phyloP scores from a whole-genome alignment of 2,888 invertebrate genomes.

The Cephus pygmeus region DNA sequence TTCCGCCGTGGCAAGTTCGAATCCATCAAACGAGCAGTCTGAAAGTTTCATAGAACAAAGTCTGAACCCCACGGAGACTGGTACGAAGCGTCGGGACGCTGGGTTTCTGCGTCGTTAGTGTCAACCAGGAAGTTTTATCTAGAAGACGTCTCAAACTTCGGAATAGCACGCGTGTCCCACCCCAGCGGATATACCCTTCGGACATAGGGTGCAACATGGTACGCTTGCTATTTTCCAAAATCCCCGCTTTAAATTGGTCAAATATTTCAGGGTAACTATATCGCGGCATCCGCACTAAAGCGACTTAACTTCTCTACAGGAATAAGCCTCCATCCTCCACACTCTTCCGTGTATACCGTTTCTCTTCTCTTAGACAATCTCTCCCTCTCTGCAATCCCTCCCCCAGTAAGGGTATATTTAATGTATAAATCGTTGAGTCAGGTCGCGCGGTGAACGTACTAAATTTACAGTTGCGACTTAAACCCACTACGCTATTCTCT shows the following conservation, averaged over 20 bases:
- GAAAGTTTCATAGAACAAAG: neutral
- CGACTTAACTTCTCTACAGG: neutral
- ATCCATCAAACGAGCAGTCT: neutral
- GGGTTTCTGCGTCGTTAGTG: neutral
- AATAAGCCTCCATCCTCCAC: neutral
- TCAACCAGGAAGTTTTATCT: neutral
- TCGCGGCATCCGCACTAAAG: neutral
- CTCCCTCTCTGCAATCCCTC: neutral
- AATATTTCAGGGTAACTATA: neutral
- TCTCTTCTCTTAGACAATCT: neutral
- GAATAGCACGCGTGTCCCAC: neutral
- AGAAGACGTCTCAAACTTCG: neutral
- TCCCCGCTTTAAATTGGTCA: constrained; percentile 12
- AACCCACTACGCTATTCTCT: neutral
- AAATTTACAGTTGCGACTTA: constrained; percentile 24
- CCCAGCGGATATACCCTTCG: neutral
- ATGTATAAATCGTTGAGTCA: constrained; percentile 16
- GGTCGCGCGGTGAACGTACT: constrained; percentile 8
- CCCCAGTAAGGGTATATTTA: constrained; percentile 6
- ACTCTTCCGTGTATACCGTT: neutral
- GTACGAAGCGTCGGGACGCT: neutral
- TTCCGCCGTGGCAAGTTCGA: neutral
- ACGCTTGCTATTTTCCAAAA: constrained; percentile 9
- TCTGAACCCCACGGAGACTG: neutral
- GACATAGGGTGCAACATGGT: neutral